Conservation (phyloP, 2,113 vertebrate genomes). For the Forbesichthys agassizii region DNA sequence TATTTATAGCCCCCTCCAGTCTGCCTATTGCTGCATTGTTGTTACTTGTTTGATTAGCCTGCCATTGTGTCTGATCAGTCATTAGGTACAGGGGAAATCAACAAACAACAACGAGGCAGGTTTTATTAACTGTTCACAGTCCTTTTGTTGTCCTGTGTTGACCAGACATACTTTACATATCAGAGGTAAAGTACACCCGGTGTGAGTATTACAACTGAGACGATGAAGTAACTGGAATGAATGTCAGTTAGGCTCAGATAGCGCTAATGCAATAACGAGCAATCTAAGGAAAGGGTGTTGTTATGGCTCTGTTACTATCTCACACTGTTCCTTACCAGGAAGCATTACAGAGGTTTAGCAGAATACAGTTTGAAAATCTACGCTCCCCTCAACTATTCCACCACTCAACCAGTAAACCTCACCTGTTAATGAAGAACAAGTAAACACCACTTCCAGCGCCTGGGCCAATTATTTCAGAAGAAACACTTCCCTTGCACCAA, state of each 20-base stretch:
- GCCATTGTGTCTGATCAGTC: constrained; percentile 43
- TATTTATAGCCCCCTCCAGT: constrained; percentile 61
- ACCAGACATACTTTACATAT: neutral
- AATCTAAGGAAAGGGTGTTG: neutral
- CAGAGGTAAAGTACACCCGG: too few relatives aligned
- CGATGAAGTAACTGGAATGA: too few relatives aligned
- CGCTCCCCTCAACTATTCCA: neutral
- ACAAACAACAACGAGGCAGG: neutral
- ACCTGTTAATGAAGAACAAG: neutral
- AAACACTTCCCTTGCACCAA: neutral
- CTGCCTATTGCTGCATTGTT: constrained; percentile 65
- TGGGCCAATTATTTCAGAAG: neutral
- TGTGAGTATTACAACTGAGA: too few relatives aligned
- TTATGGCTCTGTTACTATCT: neutral
- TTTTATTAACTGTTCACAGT: neutral
- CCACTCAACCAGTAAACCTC: constrained; percentile 1
- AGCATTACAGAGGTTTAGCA: too few relatives aligned
- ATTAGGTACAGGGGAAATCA: neutral
- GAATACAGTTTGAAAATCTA: too few relatives aligned
- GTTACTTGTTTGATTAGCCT: constrained; percentile 66
- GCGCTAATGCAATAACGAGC: too few relatives aligned
- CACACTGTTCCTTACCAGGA: neutral
- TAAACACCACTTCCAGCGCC: neutral
- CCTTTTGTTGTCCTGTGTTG: neutral
- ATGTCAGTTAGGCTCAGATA: too few relatives aligned